Conservation (phyloP, 2,113 vertebrate species). For the Tauraco erythrolophus region DNA sequence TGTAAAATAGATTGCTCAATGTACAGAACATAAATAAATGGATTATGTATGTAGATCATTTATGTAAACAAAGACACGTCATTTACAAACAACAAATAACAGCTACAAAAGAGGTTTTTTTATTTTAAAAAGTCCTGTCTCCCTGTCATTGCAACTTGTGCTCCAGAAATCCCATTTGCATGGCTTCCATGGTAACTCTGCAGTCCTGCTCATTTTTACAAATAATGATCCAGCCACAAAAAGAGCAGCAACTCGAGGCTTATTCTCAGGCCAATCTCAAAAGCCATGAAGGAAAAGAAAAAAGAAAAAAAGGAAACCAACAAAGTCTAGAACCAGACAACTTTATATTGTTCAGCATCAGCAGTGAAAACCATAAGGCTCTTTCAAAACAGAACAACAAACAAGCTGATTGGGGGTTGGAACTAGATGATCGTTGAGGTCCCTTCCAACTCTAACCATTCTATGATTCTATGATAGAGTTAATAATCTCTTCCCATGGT, state of each 20-base stretch:
- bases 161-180: constrained; percentile 88
- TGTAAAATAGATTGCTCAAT: not conserved
- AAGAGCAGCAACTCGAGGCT: constrained; percentile 43
- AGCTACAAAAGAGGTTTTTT: not conserved
- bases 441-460: too few relatives aligned
- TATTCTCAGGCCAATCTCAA: constrained; percentile 39
- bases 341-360: not conserved
- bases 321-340: not conserved
- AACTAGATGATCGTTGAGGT: too few relatives aligned
- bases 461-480: too few relatives aligned
- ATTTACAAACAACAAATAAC: not conserved
- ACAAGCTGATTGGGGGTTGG: too few relatives aligned
- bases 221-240: constrained; percentile 62
- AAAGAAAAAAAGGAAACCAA: not conserved
- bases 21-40: not conserved
- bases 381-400: not conserved
- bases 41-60: not conserved
- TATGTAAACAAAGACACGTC: not conserved
- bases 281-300: not conserved
- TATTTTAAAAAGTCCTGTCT: constrained; percentile 57
- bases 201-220: constrained; percentile 67
- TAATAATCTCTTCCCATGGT: not conserved
- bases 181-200: constrained; percentile 79
- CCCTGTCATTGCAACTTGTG: constrained; percentile 75
- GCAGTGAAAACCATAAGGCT: not conserved